Percentiles rank a stretch among this genome's conserved stretches.
phyloP scores from a whole-genome alignment of 2,888 invertebrate species.

The Germaria angustata region DNA sequence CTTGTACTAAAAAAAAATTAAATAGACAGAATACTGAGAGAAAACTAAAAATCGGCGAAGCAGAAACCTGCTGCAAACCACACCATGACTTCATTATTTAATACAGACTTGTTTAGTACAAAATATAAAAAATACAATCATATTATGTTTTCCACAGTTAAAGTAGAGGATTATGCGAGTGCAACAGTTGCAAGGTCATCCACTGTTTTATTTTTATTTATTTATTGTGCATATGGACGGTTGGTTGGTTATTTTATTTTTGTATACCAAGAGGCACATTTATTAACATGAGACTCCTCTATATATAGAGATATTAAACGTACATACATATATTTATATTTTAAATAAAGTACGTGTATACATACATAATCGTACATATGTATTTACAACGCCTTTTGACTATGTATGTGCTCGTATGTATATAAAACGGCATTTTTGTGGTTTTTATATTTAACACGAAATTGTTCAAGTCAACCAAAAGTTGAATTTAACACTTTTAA shows the following conservation, averaged over 20 bases:
- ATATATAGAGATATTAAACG: conserved; percentile 47
- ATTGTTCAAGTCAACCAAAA: conserved; percentile 20
- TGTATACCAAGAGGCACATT: conserved; percentile 7
- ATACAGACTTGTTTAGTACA: conserved; percentile 62
- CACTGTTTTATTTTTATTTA: conserved; percentile 67
- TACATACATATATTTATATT: too few species aligned
- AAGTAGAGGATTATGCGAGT: conserved; percentile 62
- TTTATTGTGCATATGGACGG: conserved; percentile 10
- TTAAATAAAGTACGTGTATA: not conserved
- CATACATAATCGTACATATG: not conserved
- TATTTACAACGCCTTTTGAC: conserved; percentile 40
- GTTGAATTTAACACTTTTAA: not conserved
- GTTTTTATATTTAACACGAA: conserved; percentile 48
- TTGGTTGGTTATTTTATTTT: not conserved
- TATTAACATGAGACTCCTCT: conserved; percentile 33
- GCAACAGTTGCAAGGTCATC: conserved; percentile 80
- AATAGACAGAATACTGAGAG: conserved; percentile 16
- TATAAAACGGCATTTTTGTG: conserved; percentile 47
- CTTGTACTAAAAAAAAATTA: conserved; percentile 14
- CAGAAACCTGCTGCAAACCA: conserved; percentile 68
- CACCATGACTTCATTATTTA: conserved; percentile 66
- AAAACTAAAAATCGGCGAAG: conserved; percentile 64
- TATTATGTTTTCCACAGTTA: conserved; percentile 46
- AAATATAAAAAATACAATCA: conserved; percentile 26
- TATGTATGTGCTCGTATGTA: not conserved